These are phyloP conservation scores for Brachypalpus laphriformis DNA, from an alignment of 2,888 invertebrate genomes.

Conservation along the genomic window DNA sequence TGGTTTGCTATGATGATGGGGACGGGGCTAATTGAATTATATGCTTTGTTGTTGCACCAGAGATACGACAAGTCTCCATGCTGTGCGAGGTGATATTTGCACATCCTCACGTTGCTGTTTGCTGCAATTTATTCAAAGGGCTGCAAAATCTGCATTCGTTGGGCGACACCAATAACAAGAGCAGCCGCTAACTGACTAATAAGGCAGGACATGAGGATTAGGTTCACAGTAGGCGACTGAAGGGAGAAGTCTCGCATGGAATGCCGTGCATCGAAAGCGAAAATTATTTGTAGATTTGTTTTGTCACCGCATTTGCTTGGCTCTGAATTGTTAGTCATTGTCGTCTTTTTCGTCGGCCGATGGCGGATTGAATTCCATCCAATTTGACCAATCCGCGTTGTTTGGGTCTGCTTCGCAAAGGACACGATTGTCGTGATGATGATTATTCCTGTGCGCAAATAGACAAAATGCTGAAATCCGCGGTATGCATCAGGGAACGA, in stretches of 20 bases:
- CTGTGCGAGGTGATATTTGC: conserved; percentile 71
- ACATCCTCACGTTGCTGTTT: conserved; percentile 66
- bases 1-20: conserved; percentile 36
- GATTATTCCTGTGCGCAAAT: conserved; percentile 70
- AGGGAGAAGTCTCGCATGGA: conserved; percentile 46
- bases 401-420: conserved; percentile 49
- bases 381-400: conserved; percentile 71
- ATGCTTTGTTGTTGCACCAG: conserved; percentile 68
- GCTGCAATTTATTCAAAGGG: conserved; percentile 67
- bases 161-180: conserved; percentile 52
- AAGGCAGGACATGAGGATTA: conserved; percentile 72
- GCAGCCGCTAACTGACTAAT: conserved; percentile 66
- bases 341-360: conserved; percentile 19
- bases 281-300: conserved; percentile 74
- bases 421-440: conserved; percentile 74
- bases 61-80: conserved; percentile 65
- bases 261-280: conserved; percentile 69
- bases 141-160: conserved; percentile 62
- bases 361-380: conserved; percentile 69
- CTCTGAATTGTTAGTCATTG: no score
- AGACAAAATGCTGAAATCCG: conserved; percentile 70
- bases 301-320: conserved; percentile 67
- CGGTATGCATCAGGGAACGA: conserved; percentile 60
- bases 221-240: conserved; percentile 65
- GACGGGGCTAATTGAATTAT: conserved; percentile 73